Evolutionary conservation across 2,113 vertebrate genomes (phyloP).

Genomic region (Phaethon lepturus): DNA sequence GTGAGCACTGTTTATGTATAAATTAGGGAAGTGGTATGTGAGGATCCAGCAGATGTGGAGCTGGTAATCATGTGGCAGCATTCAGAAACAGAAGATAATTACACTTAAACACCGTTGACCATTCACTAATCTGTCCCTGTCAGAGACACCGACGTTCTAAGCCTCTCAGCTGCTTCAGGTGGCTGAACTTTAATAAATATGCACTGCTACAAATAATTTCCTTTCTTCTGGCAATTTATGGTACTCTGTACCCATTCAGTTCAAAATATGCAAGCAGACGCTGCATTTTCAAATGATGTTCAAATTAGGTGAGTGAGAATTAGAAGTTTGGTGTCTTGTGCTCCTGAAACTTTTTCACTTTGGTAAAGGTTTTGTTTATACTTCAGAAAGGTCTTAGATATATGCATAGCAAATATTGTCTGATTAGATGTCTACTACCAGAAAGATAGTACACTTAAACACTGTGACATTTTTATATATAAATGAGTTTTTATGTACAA

Average conservation of each 20-base stretch:
- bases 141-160: neutral
- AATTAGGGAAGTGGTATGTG: neutral
- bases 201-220: neutral
- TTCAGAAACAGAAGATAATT: neutral
- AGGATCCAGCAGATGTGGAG: neutral
- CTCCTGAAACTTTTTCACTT: neutral
- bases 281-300: neutral
- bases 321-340: neutral
- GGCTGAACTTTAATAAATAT: neutral
- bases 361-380: neutral
- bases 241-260: neutral
- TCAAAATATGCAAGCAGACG: neutral
- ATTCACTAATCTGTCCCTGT: neutral
- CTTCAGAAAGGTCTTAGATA: neutral
- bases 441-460: neutral
- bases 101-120: neutral
- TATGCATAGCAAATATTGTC: neutral
- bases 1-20: neutral
- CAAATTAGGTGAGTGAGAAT: neutral
- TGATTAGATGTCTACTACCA: neutral
- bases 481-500: neutral
- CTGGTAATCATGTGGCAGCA: neutral
- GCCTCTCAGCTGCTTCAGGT: neutral
- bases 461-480: neutral
- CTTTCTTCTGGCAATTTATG: neutral